Evolutionary conservation across 2,888 invertebrate species (phyloP).

Genomic region (Cerastoderma edule): DNA sequence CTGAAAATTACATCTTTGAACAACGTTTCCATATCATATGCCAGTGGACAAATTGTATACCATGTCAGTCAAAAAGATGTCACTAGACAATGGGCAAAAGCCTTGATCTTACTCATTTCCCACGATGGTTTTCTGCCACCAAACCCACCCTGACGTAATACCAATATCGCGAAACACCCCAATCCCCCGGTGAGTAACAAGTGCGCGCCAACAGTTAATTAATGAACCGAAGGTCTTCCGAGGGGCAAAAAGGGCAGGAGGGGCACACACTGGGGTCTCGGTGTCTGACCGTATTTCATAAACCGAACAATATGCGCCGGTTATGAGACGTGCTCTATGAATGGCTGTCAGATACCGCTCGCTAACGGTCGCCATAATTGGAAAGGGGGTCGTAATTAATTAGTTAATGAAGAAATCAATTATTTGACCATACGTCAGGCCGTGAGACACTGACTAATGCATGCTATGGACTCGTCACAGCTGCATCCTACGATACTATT

Average conservation of each 20-base stretch:
- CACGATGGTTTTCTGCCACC: too few relatives aligned
- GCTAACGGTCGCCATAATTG: slow-evolving; percentile 12
- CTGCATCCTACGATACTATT: too few relatives aligned
- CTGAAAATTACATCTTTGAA: too few relatives aligned
- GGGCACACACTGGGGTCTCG: slow-evolving; percentile 7
- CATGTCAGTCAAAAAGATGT: too few relatives aligned
- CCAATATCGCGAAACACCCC: background rate
- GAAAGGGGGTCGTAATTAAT: slow-evolving; percentile 16
- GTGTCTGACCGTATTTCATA: slow-evolving; percentile 6
- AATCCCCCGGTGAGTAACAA: slow-evolving; percentile 17
- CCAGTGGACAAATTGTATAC: too few relatives aligned
- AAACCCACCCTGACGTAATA: too few relatives aligned
- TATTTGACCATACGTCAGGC: slow-evolving; percentile 7
- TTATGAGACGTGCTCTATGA: slow-evolving; percentile 31
- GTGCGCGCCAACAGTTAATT: slow-evolving; percentile 45
- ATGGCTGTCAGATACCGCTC: slow-evolving; percentile 11
- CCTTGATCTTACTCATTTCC: too few relatives aligned
- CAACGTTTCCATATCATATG: too few relatives aligned
- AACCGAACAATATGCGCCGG: slow-evolving; percentile 19
- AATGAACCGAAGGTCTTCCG: slow-evolving; percentile 13
- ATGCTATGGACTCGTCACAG: background rate
- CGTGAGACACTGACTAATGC: slow-evolving; percentile 1
- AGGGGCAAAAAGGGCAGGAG: slow-evolving; percentile 1
- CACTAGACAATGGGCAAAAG: too few relatives aligned
- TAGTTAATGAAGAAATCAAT: slow-evolving; percentile 18